These are phyloP conservation scores for Actinostola sp. DNA, from an alignment of 92 coral and sea anemone genomes.

Conservation along the genomic window DNA sequence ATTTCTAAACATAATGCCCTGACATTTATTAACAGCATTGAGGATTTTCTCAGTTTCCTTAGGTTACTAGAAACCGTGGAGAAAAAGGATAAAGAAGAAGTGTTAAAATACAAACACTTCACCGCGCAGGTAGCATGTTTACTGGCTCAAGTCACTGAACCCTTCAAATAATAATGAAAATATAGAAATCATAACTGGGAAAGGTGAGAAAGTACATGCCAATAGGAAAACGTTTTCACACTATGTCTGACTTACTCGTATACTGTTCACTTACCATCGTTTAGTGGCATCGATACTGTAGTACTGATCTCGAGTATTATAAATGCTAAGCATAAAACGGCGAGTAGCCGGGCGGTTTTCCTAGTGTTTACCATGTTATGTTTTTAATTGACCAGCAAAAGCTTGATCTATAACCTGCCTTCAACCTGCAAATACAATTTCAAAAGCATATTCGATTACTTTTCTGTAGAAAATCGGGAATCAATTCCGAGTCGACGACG, in stretches of 20 bases:
- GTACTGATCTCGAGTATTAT: constrained; percentile 23
- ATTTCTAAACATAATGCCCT: no score
- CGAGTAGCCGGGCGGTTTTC: constrained; percentile 14
- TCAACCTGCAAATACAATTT: constrained; percentile 32
- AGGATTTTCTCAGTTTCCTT: neutral
- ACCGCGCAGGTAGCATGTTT: constrained; percentile 10
- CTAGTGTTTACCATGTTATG: constrained; percentile 27
- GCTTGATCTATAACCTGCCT: constrained; percentile 34
- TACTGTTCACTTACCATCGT: constrained; percentile 32
- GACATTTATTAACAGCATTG: no score
- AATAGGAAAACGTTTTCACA: neutral
- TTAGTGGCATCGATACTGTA: constrained; percentile 21
- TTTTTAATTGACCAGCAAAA: constrained; percentile 35
- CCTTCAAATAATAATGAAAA: constrained; percentile 21
- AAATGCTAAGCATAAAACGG: constrained; percentile 15
- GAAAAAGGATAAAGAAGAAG: neutral
- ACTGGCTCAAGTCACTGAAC: constrained; percentile 31
- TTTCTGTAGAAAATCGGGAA: neutral
- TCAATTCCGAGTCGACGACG: neutral
- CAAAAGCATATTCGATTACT: neutral
- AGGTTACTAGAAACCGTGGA: neutral
- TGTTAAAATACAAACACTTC: neutral
- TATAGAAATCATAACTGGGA: neutral
- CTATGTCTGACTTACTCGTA: neutral
- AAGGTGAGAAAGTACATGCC: constrained; percentile 18